Conservation (phyloP, 1,140 invertebrate genomes). For the Philotrypesis tridentata region DNA sequence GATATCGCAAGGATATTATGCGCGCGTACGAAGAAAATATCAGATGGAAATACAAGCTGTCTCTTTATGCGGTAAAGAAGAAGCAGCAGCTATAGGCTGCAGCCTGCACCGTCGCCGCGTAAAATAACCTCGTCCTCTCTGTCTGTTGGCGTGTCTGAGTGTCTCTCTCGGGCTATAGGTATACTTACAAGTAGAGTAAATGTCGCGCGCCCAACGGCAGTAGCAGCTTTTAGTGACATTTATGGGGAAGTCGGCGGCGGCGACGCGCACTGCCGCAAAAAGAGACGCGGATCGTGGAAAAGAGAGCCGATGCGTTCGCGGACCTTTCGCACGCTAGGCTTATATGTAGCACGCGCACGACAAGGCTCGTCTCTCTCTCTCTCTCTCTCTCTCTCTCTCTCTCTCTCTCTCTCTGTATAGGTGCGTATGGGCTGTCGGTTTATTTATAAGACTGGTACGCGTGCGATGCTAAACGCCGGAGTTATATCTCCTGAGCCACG, state of each 20-base stretch:
- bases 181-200: constrained; percentile 34
- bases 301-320: constrained; percentile 21
- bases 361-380: no score
- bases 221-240: constrained; percentile 41
- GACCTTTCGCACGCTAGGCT: constrained; percentile 27
- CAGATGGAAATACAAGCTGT: no score
- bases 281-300: constrained; percentile 31
- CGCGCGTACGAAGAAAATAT: no score
- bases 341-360: neutral
- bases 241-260: constrained; percentile 31
- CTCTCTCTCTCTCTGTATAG: neutral
- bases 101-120: neutral
- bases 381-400: no score
- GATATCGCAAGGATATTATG: no score
- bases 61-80: no score
- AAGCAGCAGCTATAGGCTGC: no score
- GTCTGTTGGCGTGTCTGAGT: no score
- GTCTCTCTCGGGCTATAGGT: constrained; percentile 2
- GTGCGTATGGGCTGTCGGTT: neutral
- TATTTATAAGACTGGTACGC: neutral
- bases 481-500: neutral
- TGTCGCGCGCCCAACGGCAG: constrained; percentile 29
- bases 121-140: constrained; percentile 39
- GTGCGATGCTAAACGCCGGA: neutral
- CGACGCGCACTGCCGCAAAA: constrained; percentile 19